These are phyloP conservation scores for Boloria euphrosyne DNA, from an alignment of 2,888 invertebrate species.

Conservation along the genomic window DNA sequence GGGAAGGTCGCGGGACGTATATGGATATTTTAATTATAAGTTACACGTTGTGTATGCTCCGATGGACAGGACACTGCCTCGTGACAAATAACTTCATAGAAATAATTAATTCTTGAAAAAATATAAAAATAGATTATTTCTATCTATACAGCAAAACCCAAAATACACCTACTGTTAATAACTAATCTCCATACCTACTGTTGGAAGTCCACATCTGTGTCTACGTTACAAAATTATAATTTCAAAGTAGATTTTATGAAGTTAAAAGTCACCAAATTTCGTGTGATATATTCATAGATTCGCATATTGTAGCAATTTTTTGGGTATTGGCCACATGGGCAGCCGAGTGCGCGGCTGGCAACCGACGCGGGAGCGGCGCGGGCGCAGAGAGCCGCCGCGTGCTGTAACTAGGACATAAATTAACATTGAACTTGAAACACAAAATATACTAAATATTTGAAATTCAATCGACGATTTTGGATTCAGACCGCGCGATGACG, in stretches of 20 bases:
- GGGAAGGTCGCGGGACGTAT: conserved; percentile 6
- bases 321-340: background rate
- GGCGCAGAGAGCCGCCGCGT: background rate
- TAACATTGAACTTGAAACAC: conserved; percentile 39
- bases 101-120: background rate
- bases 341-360: background rate
- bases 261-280: conserved; percentile 20
- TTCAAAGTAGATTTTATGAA: conserved; percentile 18
- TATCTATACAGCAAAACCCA: background rate
- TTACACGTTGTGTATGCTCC: background rate
- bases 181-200: background rate
- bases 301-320: conserved; percentile 13
- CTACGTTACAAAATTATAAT: conserved; percentile 21
- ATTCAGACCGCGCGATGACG: conserved; percentile 34
- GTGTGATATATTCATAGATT: conserved; percentile 27
- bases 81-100: conserved; percentile 6
- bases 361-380: background rate
- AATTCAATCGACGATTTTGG: conserved; percentile 38
- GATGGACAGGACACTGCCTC: background rate
- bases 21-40: conserved; percentile 22
- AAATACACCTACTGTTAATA: background rate
- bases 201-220: background rate
- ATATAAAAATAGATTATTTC: background rate
- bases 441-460: conserved; percentile 29
- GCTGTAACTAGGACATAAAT: conserved; percentile 11